phyloP scores from a whole-genome alignment of 2,888 invertebrate species.

The Sarcophaga carnaria region DNA sequence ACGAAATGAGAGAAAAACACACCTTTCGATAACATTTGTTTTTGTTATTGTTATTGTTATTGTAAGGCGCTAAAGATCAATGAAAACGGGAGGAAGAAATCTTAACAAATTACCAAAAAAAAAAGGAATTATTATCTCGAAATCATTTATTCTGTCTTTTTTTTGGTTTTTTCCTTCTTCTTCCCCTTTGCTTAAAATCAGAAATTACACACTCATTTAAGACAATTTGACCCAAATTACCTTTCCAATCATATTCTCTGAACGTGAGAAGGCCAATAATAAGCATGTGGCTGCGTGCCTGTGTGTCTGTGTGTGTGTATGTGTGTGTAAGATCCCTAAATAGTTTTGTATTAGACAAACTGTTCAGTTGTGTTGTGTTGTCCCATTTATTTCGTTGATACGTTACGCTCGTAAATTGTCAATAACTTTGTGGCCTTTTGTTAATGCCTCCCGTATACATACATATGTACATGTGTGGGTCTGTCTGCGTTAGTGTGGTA shows the following conservation, averaged over 20 bases:
- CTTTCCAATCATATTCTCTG: constrained; percentile 58
- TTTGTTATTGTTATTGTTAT: background rate
- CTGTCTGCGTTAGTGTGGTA: constrained; percentile 27
- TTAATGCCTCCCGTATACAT: background rate
- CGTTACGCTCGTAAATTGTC: constrained; percentile 69
- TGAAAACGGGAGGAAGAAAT: constrained; percentile 57
- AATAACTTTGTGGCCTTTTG: constrained; percentile 43
- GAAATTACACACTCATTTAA: constrained; percentile 66
- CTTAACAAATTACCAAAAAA: constrained; percentile 64
- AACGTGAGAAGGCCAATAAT: constrained; percentile 47
- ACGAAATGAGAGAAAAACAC: constrained; percentile 49
- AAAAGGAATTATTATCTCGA: background rate
- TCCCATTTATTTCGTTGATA: constrained; percentile 11
- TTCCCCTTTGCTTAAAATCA: constrained; percentile 6
- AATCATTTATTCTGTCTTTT: background rate
- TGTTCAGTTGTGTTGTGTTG: constrained; percentile 40
- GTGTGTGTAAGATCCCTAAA: constrained; percentile 47
- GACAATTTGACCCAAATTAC: constrained; percentile 68
- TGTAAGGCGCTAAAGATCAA: constrained; percentile 62
- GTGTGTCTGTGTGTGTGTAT: background rate
- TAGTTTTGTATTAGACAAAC: constrained; percentile 56
- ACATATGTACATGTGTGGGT: background rate
- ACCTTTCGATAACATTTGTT: constrained; percentile 54
- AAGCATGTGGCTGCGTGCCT: background rate
- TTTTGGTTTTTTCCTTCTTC: background rate